A percentile compares a stretch with the other conserved stretches of the same genome.
phyloP scores from a whole-genome alignment of 2,113 vertebrate genomes.

The Toxotes jaculatrix region DNA sequence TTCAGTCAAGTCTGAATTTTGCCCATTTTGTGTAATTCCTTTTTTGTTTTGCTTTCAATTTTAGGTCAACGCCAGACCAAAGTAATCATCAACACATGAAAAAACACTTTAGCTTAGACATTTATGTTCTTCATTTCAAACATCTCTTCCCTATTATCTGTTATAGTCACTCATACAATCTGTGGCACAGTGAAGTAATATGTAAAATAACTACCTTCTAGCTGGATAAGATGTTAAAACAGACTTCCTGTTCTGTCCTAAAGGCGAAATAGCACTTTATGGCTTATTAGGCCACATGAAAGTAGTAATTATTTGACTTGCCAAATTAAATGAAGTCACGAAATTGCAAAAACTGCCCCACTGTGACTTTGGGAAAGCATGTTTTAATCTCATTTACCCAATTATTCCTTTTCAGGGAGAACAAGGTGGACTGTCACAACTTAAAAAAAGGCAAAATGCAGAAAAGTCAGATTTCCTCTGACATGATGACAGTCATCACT shows the following conservation, averaged over 20 bases:
- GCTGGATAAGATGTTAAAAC: slow-evolving; percentile 8
- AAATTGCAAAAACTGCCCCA: slow-evolving; percentile 12
- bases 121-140: slow-evolving; percentile 7
- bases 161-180: slow-evolving; percentile 8
- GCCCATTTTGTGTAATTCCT: slow-evolving; percentile 22
- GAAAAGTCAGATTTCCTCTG: neutral
- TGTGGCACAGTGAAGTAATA: neutral
- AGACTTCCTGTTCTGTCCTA: slow-evolving; percentile 9
- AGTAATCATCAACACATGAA: slow-evolving; percentile 31
- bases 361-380: neutral
- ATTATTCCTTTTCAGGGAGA: neutral
- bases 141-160: neutral
- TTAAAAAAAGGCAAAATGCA: slow-evolving; percentile 15
- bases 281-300: slow-evolving; percentile 32
- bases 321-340: slow-evolving; percentile 33
- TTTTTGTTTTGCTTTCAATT: slow-evolving; percentile 33
- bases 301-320: slow-evolving; percentile 37
- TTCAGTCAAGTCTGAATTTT: slow-evolving; percentile 38
- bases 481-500: slow-evolving; percentile 4
- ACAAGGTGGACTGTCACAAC: neutral
- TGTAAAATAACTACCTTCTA: neutral
- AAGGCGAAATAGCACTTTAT: slow-evolving; percentile 14
- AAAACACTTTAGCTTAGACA: neutral
- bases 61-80: slow-evolving; percentile 23
- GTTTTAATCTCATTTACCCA: slow-evolving; percentile 23